Conservation (phyloP, 2,888 invertebrate species). For the Clepsis dumicolana region DNA sequence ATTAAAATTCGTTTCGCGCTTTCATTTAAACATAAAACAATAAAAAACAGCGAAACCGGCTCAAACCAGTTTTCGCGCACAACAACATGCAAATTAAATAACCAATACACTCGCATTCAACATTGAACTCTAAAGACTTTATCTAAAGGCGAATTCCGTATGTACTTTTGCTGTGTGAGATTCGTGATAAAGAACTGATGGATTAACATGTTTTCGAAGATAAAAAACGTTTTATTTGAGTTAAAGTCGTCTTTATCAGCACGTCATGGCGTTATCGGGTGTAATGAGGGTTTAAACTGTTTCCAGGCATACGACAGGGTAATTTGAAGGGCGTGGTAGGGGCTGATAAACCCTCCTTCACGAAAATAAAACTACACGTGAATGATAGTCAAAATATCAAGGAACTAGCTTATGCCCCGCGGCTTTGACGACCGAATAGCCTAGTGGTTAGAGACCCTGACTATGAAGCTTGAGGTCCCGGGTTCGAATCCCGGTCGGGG, state of each 20-base stretch:
- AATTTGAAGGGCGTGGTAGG: neutral
- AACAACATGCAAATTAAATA: conserved; percentile 19
- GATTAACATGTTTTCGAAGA: conserved; percentile 38
- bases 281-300: neutral
- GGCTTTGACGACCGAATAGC: no score
- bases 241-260: conserved; percentile 27
- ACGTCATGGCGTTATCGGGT: conserved; percentile 7
- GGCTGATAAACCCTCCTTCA: no score
- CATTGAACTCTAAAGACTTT: neutral
- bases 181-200: conserved; percentile 26
- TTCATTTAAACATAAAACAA: conserved; percentile 23
- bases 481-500: no score
- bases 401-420: no score
- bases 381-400: no score
- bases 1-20: conserved; percentile 32
- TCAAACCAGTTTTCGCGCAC: conserved; percentile 7
- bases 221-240: conserved; percentile 22
- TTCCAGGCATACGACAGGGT: neutral
- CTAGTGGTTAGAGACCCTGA: no score
- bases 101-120: neutral
- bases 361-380: no score
- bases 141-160: neutral
- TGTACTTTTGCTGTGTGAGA: neutral
- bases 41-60: conserved; percentile 25
- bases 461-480: no score